phyloP scores from a whole-genome alignment of 2,888 invertebrate species.

The Alitta virens region DNA sequence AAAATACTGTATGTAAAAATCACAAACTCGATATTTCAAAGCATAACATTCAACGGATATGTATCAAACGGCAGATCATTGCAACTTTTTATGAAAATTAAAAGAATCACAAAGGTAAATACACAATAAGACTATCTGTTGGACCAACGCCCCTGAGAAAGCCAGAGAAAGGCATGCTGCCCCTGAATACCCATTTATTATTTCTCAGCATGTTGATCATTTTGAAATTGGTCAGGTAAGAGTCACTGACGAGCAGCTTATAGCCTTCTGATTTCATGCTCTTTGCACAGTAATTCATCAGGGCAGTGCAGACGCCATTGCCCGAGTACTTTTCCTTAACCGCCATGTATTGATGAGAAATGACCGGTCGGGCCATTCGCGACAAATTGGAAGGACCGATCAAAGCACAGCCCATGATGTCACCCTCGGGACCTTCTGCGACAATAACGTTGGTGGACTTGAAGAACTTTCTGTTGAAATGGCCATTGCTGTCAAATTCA shows the following conservation, averaged over 20 bases:
- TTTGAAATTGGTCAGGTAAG: background rate
- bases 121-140: background rate
- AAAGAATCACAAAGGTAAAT: background rate
- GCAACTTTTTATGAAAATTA: too few relatives aligned
- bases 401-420: constrained; percentile 1
- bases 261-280: background rate
- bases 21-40: too few relatives aligned
- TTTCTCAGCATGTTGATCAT: background rate
- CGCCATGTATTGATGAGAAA: background rate
- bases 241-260: background rate
- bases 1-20: too few relatives aligned
- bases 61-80: too few relatives aligned
- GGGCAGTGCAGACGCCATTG: background rate
- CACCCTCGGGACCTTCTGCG: constrained; percentile 1
- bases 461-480: constrained; percentile 8
- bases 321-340: background rate
- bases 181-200: background rate
- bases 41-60: too few relatives aligned
- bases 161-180: background rate
- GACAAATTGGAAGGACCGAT: constrained; percentile 3
- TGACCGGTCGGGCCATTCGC: background rate
- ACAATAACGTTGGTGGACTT: constrained; percentile 1
- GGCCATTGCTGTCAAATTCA: constrained; percentile 6
- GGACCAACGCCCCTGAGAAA: background rate
- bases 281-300: background rate